Percentiles rank a stretch among this genome's conserved stretches.
Evolutionary conservation across 2,797 vertebrate genomes (phyloP).

Genomic region (Mionectes olivaceus): DNA sequence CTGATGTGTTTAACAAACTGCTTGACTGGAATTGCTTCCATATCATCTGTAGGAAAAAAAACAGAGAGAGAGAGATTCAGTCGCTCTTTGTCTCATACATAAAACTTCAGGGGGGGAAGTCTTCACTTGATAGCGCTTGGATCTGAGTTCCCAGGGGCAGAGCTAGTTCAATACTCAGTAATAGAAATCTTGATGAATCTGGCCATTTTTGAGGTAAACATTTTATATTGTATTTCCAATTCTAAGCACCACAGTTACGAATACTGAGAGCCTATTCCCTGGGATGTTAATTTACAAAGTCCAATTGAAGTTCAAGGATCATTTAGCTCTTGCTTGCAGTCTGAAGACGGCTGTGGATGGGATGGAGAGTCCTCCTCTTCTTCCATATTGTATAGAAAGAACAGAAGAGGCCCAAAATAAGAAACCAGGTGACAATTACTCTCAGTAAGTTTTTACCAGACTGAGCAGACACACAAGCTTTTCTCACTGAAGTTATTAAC

Average conservation of each 20-base stretch:
- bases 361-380: background rate
- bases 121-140: background rate
- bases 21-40: slow-evolving; percentile 95
- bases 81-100: slow-evolving; percentile 13
- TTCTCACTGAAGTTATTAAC: background rate
- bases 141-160: background rate
- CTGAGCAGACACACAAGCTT: background rate
- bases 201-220: background rate
- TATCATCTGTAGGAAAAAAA: slow-evolving; percentile 88
- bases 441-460: background rate
- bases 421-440: background rate
- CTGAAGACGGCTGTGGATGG: background rate
- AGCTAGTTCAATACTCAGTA: background rate
- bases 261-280: background rate
- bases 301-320: background rate
- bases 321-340: background rate
- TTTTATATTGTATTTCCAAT: background rate
- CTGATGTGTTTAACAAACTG: slow-evolving; percentile 96
- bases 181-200: slow-evolving; percentile 5
- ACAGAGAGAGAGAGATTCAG: slow-evolving; percentile 38
- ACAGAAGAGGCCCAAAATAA: background rate
- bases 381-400: background rate
- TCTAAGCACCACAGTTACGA: background rate
- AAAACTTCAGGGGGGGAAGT: background rate
- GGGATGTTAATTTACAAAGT: background rate